Evolutionary conservation across 2,113 vertebrate species (phyloP).

Genomic region (Chionomys nivalis): DNA sequence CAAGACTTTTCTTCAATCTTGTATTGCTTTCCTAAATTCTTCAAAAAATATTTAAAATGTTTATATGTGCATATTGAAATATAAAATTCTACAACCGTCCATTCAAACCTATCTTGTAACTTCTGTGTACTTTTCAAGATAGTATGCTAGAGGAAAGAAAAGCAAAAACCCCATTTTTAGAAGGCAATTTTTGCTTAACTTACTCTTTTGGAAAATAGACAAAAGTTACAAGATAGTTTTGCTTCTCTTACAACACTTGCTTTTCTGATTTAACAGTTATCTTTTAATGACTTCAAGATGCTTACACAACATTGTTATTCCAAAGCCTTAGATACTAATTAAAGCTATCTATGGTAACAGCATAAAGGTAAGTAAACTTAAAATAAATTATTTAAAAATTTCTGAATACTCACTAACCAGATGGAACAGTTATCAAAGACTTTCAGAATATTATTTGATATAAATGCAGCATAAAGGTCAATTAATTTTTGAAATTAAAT

Average conservation of each 20-base stretch:
- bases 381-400: not conserved
- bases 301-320: not conserved
- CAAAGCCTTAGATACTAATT: not conserved
- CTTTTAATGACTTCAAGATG: not conserved
- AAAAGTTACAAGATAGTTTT: not conserved
- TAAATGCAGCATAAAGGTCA: not conserved
- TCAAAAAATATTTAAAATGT: not conserved
- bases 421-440: conserved; percentile 29
- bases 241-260: not conserved
- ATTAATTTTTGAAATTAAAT: conserved; percentile 21
- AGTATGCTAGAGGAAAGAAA: not conserved
- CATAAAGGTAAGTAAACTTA: not conserved
- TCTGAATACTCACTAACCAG: not conserved
- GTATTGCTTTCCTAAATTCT: not conserved
- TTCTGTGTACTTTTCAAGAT: not conserved
- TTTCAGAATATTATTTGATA: not conserved
- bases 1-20: not conserved
- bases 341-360: not conserved
- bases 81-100: not conserved
- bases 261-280: not conserved
- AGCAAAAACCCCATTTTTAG: no score
- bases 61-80: not conserved
- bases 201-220: no score
- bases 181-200: no score
- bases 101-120: not conserved